A percentile compares a stretch with the other conserved stretches of the same genome.
These are phyloP conservation scores for Hoplostethus atlanticus DNA, from an alignment of 2,797 vertebrate genomes.

Conservation along the genomic window DNA sequence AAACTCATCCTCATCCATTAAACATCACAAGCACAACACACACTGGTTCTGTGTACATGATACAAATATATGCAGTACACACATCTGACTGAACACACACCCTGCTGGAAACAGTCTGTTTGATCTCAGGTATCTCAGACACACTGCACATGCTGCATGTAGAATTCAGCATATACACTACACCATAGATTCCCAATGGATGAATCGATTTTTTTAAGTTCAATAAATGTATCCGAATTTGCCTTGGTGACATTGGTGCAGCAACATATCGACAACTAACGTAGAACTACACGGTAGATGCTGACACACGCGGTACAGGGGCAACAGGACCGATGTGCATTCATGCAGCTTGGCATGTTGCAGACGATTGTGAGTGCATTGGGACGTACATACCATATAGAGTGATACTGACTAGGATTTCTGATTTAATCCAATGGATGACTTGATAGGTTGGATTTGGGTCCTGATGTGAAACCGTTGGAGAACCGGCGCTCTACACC, in stretches of 20 bases:
- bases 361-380: too few relatives aligned
- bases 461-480: neutral
- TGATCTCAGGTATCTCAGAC: slow-evolving; percentile 41
- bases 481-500: too few relatives aligned
- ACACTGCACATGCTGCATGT: slow-evolving; percentile 28
- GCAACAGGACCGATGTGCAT: neutral
- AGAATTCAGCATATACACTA: slow-evolving; percentile 37
- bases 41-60: slow-evolving; percentile 17
- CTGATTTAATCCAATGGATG: neutral
- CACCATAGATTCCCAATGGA: slow-evolving; percentile 9
- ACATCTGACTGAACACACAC: neutral
- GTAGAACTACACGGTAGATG: neutral
- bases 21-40: slow-evolving; percentile 49
- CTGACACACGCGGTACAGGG: neutral
- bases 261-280: too few relatives aligned
- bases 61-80: slow-evolving; percentile 17
- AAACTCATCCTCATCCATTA: slow-evolving; percentile 56
- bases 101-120: slow-evolving; percentile 22
- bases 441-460: neutral
- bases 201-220: neutral
- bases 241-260: neutral
- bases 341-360: neutral
- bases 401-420: neutral
- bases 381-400: too few relatives aligned
- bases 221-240: neutral